A percentile compares a stretch with the other conserved stretches of the same genome.
These are phyloP conservation scores for Zoroaster sp. DNA, from an alignment of 53 echinoderm and acorn worm species.

Conservation along the genomic window DNA sequence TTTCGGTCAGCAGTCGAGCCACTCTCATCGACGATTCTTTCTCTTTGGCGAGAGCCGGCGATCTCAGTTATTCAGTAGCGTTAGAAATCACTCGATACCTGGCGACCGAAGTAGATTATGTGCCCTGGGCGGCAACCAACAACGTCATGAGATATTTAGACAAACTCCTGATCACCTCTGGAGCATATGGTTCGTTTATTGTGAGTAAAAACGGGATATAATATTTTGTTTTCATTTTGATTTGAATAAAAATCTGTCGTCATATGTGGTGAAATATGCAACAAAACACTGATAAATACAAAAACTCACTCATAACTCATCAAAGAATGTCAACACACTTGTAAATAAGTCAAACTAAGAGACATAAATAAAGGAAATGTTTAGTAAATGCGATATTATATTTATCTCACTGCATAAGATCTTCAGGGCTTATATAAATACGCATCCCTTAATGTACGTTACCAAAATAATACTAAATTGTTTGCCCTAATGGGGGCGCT, in stretches of 20 bases:
- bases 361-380: too few species aligned
- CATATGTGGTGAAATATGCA: too few species aligned
- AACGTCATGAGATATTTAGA: constrained; percentile 71
- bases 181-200: constrained; percentile 78
- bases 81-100: constrained; percentile 78
- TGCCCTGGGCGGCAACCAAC: constrained; percentile 69
- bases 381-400: too few species aligned
- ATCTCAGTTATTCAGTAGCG: constrained; percentile 65
- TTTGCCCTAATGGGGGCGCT: not conserved
- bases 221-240: not conserved
- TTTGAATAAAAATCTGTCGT: too few species aligned
- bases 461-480: not conserved
- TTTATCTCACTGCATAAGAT: too few species aligned
- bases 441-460: not conserved
- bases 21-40: constrained; percentile 87
- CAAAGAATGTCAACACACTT: too few species aligned
- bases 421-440: too few species aligned
- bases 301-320: too few species aligned
- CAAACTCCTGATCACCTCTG: constrained; percentile 64
- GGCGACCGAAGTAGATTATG: constrained; percentile 68
- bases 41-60: constrained; percentile 77
- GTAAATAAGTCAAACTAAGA: too few species aligned
- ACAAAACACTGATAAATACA: too few species aligned
- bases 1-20: constrained; percentile 69
- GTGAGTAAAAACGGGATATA: constrained; percentile 41